Base-by-base conservation (phyloP, 2,797 vertebrate species). In the Coregonus sp. region DNA sequence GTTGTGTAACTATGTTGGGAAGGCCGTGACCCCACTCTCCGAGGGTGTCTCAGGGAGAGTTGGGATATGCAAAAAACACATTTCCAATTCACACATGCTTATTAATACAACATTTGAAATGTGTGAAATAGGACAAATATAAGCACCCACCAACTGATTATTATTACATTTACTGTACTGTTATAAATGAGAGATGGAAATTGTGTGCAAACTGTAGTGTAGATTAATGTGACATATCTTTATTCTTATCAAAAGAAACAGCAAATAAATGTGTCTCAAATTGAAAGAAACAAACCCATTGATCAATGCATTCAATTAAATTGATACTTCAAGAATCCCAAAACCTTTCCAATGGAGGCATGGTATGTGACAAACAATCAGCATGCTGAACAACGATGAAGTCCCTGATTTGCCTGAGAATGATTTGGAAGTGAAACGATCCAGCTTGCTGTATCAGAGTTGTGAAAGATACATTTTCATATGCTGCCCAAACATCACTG, bases 371-470 rank as follows among this genome's bases (percentile, higher is more conserved):
- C 7, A n/a, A 3, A 54, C 9, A 31, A 69, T 5, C 25, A 51
- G 29, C 12, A 33, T 51, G 70, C 20, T 54, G 20, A 51, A 67
- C 66, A 67, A 16, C 2, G 52, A 51, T 37, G 11, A 67, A 14
- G 9, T 74, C 33, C 51, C 35, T 37, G 20, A 72, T 78, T 78
- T 74, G 70, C 79, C 50, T 78, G 29, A 56, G 72, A 18, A 31
- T 77, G 14, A 72, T 84, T 81, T 81, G 77, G 67, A 51, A 79
- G 77, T 77, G 4, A 81, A 81, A 77, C 73, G 18, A 77, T 63
- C n/a, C n/a, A 31, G 52, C 67, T 65, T 14, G 65, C 63, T 67
- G 61, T 75, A 33, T 52, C 40, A 50, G 15, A 51, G 63, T 51
- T 75, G 74, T 68, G 11, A 66, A 54, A 6, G 9, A 70, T 47